phyloP scores from a whole-genome alignment of 1,140 invertebrate species.

The Drosophila biarmipes region DNA sequence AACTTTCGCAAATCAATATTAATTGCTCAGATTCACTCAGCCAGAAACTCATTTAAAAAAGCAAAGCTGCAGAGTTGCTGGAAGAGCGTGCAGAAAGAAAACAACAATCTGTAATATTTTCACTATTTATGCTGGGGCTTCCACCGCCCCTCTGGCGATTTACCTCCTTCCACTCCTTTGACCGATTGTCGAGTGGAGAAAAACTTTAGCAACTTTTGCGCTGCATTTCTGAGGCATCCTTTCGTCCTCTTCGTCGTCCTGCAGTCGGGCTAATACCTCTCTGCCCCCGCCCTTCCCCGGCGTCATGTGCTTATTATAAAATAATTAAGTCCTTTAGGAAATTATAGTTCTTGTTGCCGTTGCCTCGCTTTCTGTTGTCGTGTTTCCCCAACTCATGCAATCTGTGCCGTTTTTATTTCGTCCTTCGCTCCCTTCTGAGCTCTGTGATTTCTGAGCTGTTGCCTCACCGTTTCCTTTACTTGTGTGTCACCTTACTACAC shows the following conservation, averaged over 20 bases:
- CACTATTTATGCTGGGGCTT: constrained; percentile 57
- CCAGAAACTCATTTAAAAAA: constrained; percentile 53
- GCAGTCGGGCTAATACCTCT: constrained; percentile 21
- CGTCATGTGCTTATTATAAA: constrained; percentile 81
- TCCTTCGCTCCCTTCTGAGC: constrained; percentile 10
- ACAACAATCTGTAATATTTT: constrained; percentile 70
- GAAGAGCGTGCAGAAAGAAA: constrained; percentile 28
- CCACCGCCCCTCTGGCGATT: constrained; percentile 12
- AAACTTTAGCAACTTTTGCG: constrained; percentile 73
- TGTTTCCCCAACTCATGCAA: constrained; percentile 46
- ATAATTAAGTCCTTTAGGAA: constrained; percentile 82
- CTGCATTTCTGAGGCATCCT: constrained; percentile 69
- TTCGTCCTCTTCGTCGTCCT: constrained; percentile 20
- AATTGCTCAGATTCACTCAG: constrained; percentile 56
- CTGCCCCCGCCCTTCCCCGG: constrained; percentile 2
- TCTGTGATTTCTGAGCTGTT: constrained; percentile 57
- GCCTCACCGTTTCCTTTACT: neutral
- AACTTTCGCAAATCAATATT: constrained; percentile 62
- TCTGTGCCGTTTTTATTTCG: constrained; percentile 40
- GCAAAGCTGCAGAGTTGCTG: constrained; percentile 6
- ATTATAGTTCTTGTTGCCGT: constrained; percentile 72
- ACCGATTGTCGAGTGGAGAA: constrained; percentile 59
- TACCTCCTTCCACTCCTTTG: constrained; percentile 28
- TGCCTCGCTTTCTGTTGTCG: constrained; percentile 25
- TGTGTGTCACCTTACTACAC: constrained; percentile 4